These are phyloP conservation scores for Myathropa florea DNA, from an alignment of 2,888 invertebrate genomes.

Conservation along the genomic window DNA sequence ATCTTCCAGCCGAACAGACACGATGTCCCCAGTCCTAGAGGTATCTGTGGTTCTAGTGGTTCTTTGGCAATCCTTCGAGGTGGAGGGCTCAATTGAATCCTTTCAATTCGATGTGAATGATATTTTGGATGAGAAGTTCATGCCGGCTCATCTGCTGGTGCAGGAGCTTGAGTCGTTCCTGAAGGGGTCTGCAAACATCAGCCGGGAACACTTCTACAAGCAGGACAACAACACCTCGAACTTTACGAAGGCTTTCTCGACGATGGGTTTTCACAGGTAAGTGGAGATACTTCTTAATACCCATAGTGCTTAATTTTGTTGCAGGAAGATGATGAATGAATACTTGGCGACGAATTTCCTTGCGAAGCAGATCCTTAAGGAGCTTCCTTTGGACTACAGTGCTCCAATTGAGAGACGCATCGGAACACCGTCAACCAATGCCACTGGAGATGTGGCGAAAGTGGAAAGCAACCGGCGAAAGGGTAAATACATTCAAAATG, in stretches of 20 bases:
- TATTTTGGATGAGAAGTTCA: constrained; percentile 86
- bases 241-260: constrained; percentile 84
- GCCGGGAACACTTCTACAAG: constrained; percentile 59
- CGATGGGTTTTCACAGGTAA: constrained; percentile 87
- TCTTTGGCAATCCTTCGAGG: neutral
- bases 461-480: constrained; percentile 70
- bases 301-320: neutral
- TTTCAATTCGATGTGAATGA: constrained; percentile 83
- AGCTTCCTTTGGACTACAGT: constrained; percentile 81
- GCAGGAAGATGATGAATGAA: constrained; percentile 89
- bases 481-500: constrained; percentile 79
- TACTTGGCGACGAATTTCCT: constrained; percentile 88
- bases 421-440: constrained; percentile 47
- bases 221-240: constrained; percentile 77
- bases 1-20: constrained; percentile 17
- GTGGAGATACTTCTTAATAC: neutral
- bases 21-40: constrained; percentile 10
- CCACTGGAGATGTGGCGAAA: neutral
- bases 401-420: constrained; percentile 63
- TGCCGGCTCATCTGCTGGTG: constrained; percentile 85
- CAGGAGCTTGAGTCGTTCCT: constrained; percentile 71
- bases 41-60: neutral
- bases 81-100: constrained; percentile 30
- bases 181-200: constrained; percentile 70
- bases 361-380: constrained; percentile 87